Base-by-base conservation (phyloP, 2,888 invertebrate genomes). In the Antheraea assamensis region DNA sequence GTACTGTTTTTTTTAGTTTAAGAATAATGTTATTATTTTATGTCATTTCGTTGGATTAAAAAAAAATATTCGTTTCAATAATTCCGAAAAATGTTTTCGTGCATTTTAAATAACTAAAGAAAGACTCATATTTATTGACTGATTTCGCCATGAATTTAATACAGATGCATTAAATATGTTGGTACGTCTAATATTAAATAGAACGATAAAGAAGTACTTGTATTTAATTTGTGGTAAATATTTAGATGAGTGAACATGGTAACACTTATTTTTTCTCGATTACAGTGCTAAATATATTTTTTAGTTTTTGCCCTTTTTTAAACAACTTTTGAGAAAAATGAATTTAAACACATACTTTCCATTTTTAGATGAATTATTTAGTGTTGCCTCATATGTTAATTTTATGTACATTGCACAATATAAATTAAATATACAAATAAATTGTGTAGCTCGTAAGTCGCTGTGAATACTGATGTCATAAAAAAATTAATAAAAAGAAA, bases 391-490 rank as follows among this genome's bases (percentile, higher is more conserved):
- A 27, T 61, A 27, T 49, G 13, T 71, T 49, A 64, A 61, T 75
- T 73, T 70, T 75, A 83, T 81, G 75, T 77, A 75, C 75, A 78
- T 77, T 82, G 83, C 87, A 85, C 80, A 85, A 85, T 75, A 74
- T 21, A 27, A 78, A 27, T 81, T 80, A 55, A 76, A 75, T 81
- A 79, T 81, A 81, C 73, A 78, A 81, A 76, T 79, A 80, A 77
- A 77, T 75, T 74, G 77, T 82, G 79, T 84, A 80, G 71, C 71
- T 75, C 78, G 64, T 90, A 91, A 88, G 83, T 88, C 80, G 87
- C 86, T 92, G 90, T 91, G 87, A 88, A 89, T 87, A 88, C 21
- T 35, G 68, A 68, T 68, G 68, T 68, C 68, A 21, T 35, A 35
- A 68, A 68, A n/a, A 21, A 35, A n/a, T 84, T 80, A 76, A 76